These are phyloP conservation scores for Aramus guarauna DNA, from an alignment of 2,113 vertebrate genomes.

Conservation along the genomic window DNA sequence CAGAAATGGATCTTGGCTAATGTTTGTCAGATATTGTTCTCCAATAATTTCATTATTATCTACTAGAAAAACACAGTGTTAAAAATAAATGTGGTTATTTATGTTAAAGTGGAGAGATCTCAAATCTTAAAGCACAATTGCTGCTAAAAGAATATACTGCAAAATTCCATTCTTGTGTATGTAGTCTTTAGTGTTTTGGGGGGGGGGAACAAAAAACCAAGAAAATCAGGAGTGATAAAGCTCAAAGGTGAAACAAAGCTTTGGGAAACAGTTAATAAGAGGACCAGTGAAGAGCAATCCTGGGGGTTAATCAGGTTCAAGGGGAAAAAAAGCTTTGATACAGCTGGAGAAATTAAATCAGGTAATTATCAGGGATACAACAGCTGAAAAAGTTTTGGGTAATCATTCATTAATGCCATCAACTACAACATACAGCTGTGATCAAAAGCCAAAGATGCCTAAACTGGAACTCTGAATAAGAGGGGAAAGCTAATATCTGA, in stretches of 20 bases:
- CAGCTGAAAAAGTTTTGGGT: background rate
- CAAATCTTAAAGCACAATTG: background rate
- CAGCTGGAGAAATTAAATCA: background rate
- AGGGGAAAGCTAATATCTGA: background rate
- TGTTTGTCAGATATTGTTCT: background rate
- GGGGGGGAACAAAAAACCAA: background rate
- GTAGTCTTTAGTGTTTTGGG: background rate
- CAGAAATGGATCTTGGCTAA: background rate
- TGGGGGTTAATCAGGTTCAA: background rate
- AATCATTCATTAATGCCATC: background rate
- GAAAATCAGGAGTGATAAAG: background rate
- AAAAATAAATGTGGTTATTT: too few species aligned
- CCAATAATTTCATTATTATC: background rate
- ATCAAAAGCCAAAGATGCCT: background rate
- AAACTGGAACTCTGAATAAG: background rate
- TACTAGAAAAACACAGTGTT: background rate
- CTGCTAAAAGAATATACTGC: background rate
- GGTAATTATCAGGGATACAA: background rate
- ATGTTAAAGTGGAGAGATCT: background rate
- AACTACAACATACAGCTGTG: background rate
- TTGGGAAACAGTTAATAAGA: background rate
- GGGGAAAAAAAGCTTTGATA: background rate
- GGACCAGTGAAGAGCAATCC: background rate
- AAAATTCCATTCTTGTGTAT: background rate
- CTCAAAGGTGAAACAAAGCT: background rate